These are phyloP conservation scores for Sylvia atricapilla DNA, from an alignment of 2,113 vertebrate genomes.

Conservation along the genomic window DNA sequence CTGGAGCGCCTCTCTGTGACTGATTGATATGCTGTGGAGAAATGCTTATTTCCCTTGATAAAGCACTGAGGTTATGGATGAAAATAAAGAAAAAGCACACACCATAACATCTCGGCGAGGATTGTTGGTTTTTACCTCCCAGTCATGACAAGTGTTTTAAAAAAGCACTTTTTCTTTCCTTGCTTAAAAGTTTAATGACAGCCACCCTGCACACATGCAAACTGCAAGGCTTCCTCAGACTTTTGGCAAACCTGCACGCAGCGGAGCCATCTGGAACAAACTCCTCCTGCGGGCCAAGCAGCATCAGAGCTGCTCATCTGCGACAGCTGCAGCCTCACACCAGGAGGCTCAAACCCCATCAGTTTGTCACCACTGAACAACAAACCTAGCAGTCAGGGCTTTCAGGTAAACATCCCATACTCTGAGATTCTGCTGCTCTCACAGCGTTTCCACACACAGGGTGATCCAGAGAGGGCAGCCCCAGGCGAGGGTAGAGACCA, in stretches of 20 bases:
- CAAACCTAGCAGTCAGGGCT: not conserved
- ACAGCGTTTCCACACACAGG: fast-evolving
- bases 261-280: not conserved
- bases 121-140: not conserved
- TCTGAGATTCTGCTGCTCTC: fast-evolving
- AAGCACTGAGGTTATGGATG: not conserved
- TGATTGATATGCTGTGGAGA: not conserved
- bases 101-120: fast-evolving
- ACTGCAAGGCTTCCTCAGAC: not conserved
- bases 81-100: not conserved
- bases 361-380: not conserved
- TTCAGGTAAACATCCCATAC: fast-evolving
- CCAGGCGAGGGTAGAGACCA: fast-evolving
- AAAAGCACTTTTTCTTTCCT: not conserved
- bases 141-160: not conserved
- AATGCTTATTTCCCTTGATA: not conserved
- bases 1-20: not conserved
- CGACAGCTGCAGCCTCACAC: not conserved
- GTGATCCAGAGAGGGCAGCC: not conserved
- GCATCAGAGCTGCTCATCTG: not conserved
- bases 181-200: not conserved
- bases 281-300: not conserved
- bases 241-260: not conserved
- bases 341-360: not conserved
- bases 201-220: not conserved